Evolutionary conservation across 2,113 vertebrate species (phyloP).

Genomic region (Agapornis roseicollis): DNA sequence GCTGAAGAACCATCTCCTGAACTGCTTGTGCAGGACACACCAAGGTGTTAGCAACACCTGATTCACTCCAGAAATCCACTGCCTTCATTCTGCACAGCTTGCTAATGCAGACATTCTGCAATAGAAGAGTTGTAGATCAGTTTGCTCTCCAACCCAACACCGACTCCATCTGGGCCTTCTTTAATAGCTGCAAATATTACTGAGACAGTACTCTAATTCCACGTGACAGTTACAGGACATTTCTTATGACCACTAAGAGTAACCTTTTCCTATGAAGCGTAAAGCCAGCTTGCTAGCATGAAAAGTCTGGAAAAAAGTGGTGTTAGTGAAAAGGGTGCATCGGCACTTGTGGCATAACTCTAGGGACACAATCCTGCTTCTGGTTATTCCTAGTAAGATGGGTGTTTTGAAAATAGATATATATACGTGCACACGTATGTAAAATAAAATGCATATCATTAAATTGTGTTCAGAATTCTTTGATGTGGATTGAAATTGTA

Average conservation of each 20-base stretch:
- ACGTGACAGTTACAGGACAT: background rate
- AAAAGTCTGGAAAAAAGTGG: background rate
- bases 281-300: background rate
- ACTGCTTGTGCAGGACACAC: accelerated
- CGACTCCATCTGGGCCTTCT: background rate
- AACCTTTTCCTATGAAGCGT: background rate
- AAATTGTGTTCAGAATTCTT: background rate
- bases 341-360: background rate
- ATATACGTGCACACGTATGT: background rate
- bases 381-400: background rate
- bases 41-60: background rate
- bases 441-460: background rate
- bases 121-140: background rate
- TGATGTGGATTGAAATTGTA: background rate
- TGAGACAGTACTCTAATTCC: background rate
- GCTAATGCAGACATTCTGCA: background rate
- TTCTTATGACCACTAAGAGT: background rate
- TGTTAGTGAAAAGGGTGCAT: background rate
- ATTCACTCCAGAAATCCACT: background rate
- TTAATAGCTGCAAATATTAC: background rate
- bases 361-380: background rate
- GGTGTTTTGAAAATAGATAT: background rate
- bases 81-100: background rate
- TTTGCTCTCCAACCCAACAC: background rate
- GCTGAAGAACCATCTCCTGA: background rate